A percentile compares a stretch with the other conserved stretches of the same genome.
Evolutionary conservation across 1,140 invertebrate genomes (phyloP).

Genomic region (Drosophila pandora): DNA sequence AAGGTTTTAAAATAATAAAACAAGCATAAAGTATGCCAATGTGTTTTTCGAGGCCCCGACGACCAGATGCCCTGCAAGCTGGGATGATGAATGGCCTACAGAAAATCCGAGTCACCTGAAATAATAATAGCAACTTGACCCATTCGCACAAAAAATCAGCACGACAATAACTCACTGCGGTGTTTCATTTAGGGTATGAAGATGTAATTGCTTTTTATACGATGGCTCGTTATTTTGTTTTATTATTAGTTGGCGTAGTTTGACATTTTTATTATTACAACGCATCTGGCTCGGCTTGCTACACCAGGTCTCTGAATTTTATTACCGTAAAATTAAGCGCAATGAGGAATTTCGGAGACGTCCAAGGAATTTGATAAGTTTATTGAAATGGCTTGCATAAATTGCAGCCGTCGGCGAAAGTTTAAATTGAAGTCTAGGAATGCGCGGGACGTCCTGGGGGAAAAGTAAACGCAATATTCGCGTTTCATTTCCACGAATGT

Average conservation of each 20-base stretch:
- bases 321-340: conserved; percentile 57
- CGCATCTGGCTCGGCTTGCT: conserved; percentile 18
- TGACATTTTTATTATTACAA: conserved; percentile 55
- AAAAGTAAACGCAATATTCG: conserved; percentile 15
- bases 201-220: conserved; percentile 43
- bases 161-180: neutral
- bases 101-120: neutral
- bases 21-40: conserved; percentile 39
- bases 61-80: conserved; percentile 23
- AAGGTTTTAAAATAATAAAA: conserved; percentile 76
- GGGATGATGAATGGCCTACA: neutral
- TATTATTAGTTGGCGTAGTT: conserved; percentile 58
- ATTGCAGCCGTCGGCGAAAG: conserved; percentile 32
- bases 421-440: conserved; percentile 48
- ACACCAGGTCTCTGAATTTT: conserved; percentile 30
- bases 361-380: conserved; percentile 53
- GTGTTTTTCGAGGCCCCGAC: conserved; percentile 3
- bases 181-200: conserved; percentile 15
- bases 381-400: conserved; percentile 66
- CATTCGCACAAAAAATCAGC: neutral
- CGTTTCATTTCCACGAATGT: conserved; percentile 35
- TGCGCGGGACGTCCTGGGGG: neutral
- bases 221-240: conserved; percentile 43
- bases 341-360: conserved; percentile 35
- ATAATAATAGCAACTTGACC: neutral